Base-by-base conservation (phyloP, 2,797 vertebrate genomes). In the Cheirogaleus major region DNA sequence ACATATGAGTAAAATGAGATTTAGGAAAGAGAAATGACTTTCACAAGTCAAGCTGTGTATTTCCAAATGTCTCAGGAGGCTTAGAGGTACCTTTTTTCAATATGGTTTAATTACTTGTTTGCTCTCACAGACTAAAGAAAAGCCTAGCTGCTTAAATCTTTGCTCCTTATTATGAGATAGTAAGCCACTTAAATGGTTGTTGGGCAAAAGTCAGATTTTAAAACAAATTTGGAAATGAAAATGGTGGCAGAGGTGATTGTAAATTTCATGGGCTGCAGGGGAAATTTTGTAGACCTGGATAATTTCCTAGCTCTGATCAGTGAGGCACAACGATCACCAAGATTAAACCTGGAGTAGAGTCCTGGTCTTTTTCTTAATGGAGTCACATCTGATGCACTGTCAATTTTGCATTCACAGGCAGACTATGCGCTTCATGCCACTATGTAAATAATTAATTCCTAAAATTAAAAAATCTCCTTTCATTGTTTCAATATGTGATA, bases 181-280 rank as follows among this genome's bases (percentile, higher is more conserved):
- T 11, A 78, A 57, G 6, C 3, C 50, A 41, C 43, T 89, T 61
- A 70, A 76, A 35, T 25, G 55, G 23, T 82, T 78, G 30, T 59
- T 63, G 25, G 55, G 11, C 9, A 86, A 82, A 95, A 59, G 81
- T 55, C 35, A 80, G 61, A 72, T 61, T 91, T 91, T 90, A 88
- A 83, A 80, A 87, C 7, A 90, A 50, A 90, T 45, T 52, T 55
- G n/a, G 65, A 90, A 88, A 81, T 84, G 30, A 80, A 93, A 89
- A 79, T 86, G 7, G 12, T 65, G 43, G 32, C 10, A 32, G 11
- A 70, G 41, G 30, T 25, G 48, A 82, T 50, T 67, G 69, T 57
- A 43, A 79, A 55, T 41, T 27, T 63, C 41, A 93, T n/a, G 35
- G 8, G 30, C 20, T 80, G 5, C 45, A 45, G 69, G 41, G 61